Base-by-base conservation (phyloP, 2,113 vertebrate genomes). In the Hemiprocne comata region DNA sequence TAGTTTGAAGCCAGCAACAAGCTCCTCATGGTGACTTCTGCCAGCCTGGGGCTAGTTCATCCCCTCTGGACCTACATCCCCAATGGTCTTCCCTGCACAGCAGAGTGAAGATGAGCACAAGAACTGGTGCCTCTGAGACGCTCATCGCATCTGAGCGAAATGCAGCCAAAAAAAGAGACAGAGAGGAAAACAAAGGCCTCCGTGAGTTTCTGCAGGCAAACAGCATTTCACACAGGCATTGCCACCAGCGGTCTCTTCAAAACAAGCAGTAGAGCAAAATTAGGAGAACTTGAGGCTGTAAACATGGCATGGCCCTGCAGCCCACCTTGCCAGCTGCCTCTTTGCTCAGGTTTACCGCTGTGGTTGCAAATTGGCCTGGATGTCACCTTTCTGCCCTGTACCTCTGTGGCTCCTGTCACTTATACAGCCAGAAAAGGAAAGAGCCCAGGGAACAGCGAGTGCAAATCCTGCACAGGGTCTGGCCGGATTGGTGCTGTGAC, bases 131-230 rank as follows among this genome's bases (percentile, higher is more conserved):
- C 33, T 13, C 10, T 0, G 3, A 55, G 34, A 70, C 17, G 25
- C 21, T 20, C 3, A 1, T 8, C 1, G 0, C 16, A 11, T 28
- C 5, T 2, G 24, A 40, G 3, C 1, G 1, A 86, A 93, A 31
- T 1, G 4, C 7, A 31, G 61, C 44, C 2, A 2, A 40, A 1
- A 40, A 33, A 54, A 77, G 19, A 2, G 26, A 17, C 5, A 31
- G 48, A 24, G 10, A 2, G 29, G 16, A 65, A 71, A 67, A 38
- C 0, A 0, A 87, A 78, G 21, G 4, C 4, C 13, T 48, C 33
- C 3, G 1, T 46, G 11, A n/a, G 2, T 9, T 48, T n/a, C 57
- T 62, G 57, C 31, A 31, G 61, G 67, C 16, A 57, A 58, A 40
- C 14, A 18, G 2, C 31, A 7, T 33, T 40, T 34, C 46, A 40